Evolutionary conservation across 2,113 vertebrate species (phyloP).

Genomic region (Myiagra hebetior): DNA sequence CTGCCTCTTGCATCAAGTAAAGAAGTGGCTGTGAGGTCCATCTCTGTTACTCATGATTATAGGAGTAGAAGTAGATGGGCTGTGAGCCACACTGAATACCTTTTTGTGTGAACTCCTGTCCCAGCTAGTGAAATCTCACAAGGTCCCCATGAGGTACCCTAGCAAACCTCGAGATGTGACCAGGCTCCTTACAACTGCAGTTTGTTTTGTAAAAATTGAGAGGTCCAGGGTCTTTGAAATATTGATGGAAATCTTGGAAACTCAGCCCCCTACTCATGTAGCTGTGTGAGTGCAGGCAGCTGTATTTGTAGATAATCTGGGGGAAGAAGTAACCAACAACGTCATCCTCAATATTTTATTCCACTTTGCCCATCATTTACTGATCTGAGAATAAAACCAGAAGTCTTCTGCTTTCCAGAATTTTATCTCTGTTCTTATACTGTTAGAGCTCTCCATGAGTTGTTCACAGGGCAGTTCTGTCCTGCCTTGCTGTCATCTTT

Average conservation of each 20-base stretch:
- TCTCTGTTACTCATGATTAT: not conserved
- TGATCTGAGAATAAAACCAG: not conserved
- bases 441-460: not conserved
- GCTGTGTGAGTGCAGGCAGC: not conserved
- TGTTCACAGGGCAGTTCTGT: not conserved
- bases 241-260: not conserved
- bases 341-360: not conserved
- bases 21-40: not conserved
- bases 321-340: not conserved
- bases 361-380: not conserved
- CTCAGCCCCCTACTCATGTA: not conserved
- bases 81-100: not conserved
- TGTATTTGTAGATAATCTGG: not conserved
- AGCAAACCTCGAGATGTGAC: not conserved
- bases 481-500: not conserved
- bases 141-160: not conserved
- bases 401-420: not conserved
- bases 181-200: not conserved
- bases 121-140: not conserved
- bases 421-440: not conserved
- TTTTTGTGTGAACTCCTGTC: not conserved
- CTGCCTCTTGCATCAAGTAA: not conserved
- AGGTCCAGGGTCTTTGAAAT: not conserved
- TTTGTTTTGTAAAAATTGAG: not conserved
- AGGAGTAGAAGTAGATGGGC: not conserved